phyloP scores from a whole-genome alignment of 2,888 invertebrate species.

The Drosophila merina region DNA sequence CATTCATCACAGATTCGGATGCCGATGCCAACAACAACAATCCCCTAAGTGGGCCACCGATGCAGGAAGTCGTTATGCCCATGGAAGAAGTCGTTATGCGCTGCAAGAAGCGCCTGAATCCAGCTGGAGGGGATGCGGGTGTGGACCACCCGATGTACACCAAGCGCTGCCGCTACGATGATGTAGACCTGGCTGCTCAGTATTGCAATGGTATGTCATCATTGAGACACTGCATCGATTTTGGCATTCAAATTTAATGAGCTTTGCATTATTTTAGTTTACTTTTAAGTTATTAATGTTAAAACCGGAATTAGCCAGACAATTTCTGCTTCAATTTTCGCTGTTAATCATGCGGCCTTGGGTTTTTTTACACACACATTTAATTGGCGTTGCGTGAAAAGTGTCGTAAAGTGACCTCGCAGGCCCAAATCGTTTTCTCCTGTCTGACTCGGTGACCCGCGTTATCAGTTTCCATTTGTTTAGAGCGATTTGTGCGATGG shows the following conservation, averaged over 20 bases:
- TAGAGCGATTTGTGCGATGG: conserved; percentile 7
- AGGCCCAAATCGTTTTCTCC: neutral
- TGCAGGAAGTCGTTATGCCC: conserved; percentile 39
- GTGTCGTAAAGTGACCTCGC: conserved; percentile 58
- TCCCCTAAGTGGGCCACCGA: conserved; percentile 39
- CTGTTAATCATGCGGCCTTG: conserved; percentile 54
- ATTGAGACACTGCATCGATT: neutral
- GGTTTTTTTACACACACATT: conserved; percentile 43
- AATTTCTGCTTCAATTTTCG: conserved; percentile 43
- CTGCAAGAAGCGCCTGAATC: conserved; percentile 78
- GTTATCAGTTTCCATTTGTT: conserved; percentile 49
- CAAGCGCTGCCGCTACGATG: conserved; percentile 81
- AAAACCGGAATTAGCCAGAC: conserved; percentile 16
- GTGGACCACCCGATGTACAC: conserved; percentile 56
- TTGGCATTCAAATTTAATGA: neutral
- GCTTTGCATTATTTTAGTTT: neutral
- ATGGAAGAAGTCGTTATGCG: conserved; percentile 42
- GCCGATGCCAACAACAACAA: conserved; percentile 55
- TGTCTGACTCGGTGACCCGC: too few relatives aligned
- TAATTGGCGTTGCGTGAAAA: conserved; percentile 56
- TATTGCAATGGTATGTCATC: conserved; percentile 81
- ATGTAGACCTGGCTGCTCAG: conserved; percentile 75
- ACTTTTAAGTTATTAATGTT: neutral
- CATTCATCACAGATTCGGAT: conserved; percentile 69
- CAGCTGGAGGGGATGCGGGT: conserved; percentile 40